Percentiles rank a stretch among this genome's conserved stretches.
Evolutionary conservation across 2,113 vertebrate genomes (phyloP).

Genomic region (Pontoporia blainvillei): DNA sequence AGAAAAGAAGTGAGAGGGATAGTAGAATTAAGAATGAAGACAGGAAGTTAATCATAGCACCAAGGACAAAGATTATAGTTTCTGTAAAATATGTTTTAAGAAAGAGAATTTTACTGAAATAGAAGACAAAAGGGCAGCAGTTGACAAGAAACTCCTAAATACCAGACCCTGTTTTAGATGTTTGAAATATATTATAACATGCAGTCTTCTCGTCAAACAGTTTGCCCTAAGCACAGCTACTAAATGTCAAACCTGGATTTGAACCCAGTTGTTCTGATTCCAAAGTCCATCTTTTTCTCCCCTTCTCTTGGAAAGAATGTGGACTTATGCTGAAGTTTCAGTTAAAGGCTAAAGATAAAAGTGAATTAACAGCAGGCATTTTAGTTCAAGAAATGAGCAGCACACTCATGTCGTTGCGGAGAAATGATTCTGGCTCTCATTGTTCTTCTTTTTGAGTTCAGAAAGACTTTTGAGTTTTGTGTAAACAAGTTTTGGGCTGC

Average conservation of each 20-base stretch:
- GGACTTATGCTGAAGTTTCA: background rate
- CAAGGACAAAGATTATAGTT: background rate
- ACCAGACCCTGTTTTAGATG: background rate
- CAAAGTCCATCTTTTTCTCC: background rate
- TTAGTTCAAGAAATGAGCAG: constrained; percentile 15
- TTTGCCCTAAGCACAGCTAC: background rate
- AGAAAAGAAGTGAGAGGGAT: background rate
- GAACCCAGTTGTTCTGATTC: background rate
- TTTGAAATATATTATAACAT: background rate
- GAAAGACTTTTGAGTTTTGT: constrained; percentile 4
- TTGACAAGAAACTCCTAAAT: background rate
- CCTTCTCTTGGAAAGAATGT: background rate
- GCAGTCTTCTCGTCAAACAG: background rate
- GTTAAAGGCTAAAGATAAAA: constrained; percentile 36
- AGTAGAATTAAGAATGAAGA: background rate
- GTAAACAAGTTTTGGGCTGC: background rate
- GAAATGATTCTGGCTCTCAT: background rate
- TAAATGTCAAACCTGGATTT: constrained; percentile 4
- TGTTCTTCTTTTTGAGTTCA: background rate
- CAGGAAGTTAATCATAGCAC: background rate
- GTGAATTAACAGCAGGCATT: background rate
- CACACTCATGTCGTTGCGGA: background rate
- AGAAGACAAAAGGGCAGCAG: background rate
- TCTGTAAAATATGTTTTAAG: background rate
- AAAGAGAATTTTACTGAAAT: background rate